Percentiles rank a stretch among this genome's conserved stretches.
Conservation (phyloP, 2,797 vertebrate species). For the Eupleurogrammus muticus region DNA sequence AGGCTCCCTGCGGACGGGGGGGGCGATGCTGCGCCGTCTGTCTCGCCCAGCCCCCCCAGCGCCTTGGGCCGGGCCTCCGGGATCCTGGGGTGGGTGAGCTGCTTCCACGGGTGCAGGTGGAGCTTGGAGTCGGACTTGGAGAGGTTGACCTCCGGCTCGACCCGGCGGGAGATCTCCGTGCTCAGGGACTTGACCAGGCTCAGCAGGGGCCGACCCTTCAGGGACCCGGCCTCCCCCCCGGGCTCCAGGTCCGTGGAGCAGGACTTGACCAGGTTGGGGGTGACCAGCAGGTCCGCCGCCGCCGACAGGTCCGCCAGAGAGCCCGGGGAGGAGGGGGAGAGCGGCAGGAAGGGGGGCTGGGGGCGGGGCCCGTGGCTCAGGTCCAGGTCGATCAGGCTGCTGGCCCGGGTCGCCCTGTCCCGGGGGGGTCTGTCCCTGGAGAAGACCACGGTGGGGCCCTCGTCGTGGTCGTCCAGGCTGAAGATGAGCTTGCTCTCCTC, state of each 20-base stretch:
- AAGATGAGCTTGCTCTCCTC: slow-evolving; percentile 82
- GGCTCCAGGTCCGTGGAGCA: slow-evolving; percentile 81
- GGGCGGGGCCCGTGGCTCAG: slow-evolving; percentile 52
- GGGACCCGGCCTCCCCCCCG: slow-evolving; percentile 67
- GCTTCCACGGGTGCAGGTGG: slow-evolving; percentile 84
- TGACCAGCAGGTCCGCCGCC: slow-evolving; percentile 44
- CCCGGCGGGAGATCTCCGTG: slow-evolving; percentile 82
- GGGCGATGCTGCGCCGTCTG: slow-evolving; percentile 35
- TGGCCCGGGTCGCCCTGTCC: slow-evolving; percentile 28
- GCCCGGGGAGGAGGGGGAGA: slow-evolving; percentile 75
- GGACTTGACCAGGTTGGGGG: slow-evolving; percentile 83
- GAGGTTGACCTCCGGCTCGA: slow-evolving; percentile 82
- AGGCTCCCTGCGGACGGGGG: slow-evolving; percentile 35
- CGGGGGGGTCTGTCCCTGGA: slow-evolving; percentile 65
- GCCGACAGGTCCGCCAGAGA: slow-evolving; percentile 75
- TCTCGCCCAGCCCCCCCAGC: slow-evolving; percentile 24
- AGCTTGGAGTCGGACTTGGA: slow-evolving; percentile 87
- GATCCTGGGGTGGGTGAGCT: slow-evolving; percentile 76
- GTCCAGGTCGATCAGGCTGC: slow-evolving; percentile 66
- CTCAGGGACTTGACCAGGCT: slow-evolving; percentile 87
- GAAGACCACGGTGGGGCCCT: slow-evolving; percentile 63
- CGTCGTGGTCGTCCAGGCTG: slow-evolving; percentile 66
- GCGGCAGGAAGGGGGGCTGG: slow-evolving; percentile 58
- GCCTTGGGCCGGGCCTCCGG: slow-evolving; percentile 50
- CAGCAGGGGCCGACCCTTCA: slow-evolving; percentile 76